phyloP scores from a whole-genome alignment of 2,797 vertebrate species.

The Mormyrops boulengeri region DNA sequence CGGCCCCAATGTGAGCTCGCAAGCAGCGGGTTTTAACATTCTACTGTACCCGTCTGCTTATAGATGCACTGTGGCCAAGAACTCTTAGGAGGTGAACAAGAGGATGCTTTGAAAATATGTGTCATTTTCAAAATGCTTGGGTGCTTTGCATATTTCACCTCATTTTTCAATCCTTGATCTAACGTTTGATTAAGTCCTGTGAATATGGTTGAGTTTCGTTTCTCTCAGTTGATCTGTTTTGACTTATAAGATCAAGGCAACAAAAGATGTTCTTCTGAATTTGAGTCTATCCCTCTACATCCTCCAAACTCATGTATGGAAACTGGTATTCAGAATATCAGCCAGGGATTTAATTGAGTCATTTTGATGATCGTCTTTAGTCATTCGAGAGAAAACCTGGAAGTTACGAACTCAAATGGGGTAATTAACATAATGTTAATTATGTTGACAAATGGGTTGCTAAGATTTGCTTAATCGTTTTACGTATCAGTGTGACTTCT shows the following conservation, averaged over 20 bases:
- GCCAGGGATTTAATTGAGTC: background rate
- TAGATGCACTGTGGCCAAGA: background rate
- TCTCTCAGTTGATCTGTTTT: background rate
- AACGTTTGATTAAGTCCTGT: background rate
- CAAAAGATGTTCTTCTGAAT: background rate
- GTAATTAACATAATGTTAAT: background rate
- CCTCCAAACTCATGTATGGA: background rate
- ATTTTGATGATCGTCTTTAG: background rate
- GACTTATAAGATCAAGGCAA: background rate
- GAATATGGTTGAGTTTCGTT: background rate
- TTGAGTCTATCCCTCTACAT: background rate
- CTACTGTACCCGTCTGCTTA: background rate
- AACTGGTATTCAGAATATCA: background rate
- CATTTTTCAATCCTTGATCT: background rate
- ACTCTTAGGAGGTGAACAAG: background rate
- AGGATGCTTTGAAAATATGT: background rate
- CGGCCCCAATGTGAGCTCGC: background rate
- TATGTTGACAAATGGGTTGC: background rate
- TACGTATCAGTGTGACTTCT: background rate
- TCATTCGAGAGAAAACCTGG: background rate
- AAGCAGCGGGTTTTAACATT: background rate
- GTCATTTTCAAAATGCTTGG: background rate
- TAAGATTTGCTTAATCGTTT: background rate
- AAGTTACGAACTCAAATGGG: background rate
- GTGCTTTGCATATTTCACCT: background rate